Base-by-base conservation (phyloP, 1,140 invertebrate genomes). In the Scaptomyza hsui region DNA sequence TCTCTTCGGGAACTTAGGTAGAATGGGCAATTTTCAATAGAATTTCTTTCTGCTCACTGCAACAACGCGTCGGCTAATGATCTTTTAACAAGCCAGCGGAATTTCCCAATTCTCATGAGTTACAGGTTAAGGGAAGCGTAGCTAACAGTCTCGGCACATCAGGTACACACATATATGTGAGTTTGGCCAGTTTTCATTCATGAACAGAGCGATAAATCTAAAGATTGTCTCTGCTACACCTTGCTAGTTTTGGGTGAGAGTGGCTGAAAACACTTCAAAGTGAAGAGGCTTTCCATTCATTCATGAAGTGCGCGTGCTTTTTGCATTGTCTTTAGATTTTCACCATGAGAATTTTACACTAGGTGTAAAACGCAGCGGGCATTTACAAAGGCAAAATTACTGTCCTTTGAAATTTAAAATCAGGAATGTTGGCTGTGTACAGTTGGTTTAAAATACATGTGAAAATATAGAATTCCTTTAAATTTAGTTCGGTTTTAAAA, bases 21-120 rank as follows among this genome's bases (percentile, higher is more conserved):
- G 32, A 35, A 35, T 37, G 32, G 32, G 32, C 32, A 37, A 37
- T 37, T 37, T 37, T 37, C 32, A 37, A 37, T 37, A 37, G 32
- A 37, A 37, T 37, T 37, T 37, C 32, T 37, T 37, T 37, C 32
- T n/a, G 32, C 32, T 37, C 12, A 0, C 12, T n/a, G 32, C 32
- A 37, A 37, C 32, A 37, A 37, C 32, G 32, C n/a, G 32, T 37
- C 32, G 32, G 32, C 32, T 37, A 37, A 37, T 37, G 32, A 37
- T 37, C 32, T 37, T 37, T 37, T 37, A 37, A 37, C 32, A 37
- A 37, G 32, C 32, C 32, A 37, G 12, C 32, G 3, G 32, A 37
- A 37, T 37, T n/a, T 37, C 12, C 32, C 32, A 37, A 4, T n/a
- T 37, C 32, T 37, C 32, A 37, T 37, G 32, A 12, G 32, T 35